Evolutionary conservation across 2,113 vertebrate species (phyloP).

Genomic region (Blennius ocellaris): DNA sequence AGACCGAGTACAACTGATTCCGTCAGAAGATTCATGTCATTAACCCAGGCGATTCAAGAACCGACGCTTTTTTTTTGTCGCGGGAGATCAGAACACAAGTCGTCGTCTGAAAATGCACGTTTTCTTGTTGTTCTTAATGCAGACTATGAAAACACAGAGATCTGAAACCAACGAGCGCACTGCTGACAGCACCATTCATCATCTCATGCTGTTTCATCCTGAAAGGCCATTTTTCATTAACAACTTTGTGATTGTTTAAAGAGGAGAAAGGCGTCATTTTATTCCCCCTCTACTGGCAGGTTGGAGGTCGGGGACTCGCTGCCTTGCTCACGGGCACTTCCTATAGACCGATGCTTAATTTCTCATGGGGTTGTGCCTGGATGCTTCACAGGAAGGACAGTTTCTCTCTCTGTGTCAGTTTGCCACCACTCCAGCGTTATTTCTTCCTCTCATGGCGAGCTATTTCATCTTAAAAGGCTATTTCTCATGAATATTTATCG

Average conservation of each 20-base stretch:
- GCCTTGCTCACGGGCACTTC: conserved; percentile 40
- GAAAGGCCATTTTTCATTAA: conserved; percentile 66
- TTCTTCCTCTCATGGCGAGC: conserved; percentile 13
- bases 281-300: conserved; percentile 28
- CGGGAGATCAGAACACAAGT: conserved; percentile 40
- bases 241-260: conserved; percentile 47
- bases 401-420: neutral
- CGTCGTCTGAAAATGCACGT: conserved; percentile 21
- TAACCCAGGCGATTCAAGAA: too few relatives aligned
- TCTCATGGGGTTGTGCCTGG: conserved; percentile 30
- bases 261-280: conserved; percentile 19
- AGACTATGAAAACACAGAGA: conserved; percentile 35
- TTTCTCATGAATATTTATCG: conserved; percentile 65
- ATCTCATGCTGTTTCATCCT: conserved; percentile 62
- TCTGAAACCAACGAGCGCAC: conserved; percentile 38
- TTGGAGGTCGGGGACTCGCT: conserved; percentile 25
- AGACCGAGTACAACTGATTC: too few relatives aligned
- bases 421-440: neutral
- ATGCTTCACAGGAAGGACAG: conserved; percentile 26
- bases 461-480: conserved; percentile 63
- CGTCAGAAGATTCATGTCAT: neutral
- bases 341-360: conserved; percentile 32
- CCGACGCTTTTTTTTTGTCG: conserved; percentile 8
- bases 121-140: conserved; percentile 37
- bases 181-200: conserved; percentile 64